Conservation (phyloP, 2,888 invertebrate species). For the Morpho helenor region DNA sequence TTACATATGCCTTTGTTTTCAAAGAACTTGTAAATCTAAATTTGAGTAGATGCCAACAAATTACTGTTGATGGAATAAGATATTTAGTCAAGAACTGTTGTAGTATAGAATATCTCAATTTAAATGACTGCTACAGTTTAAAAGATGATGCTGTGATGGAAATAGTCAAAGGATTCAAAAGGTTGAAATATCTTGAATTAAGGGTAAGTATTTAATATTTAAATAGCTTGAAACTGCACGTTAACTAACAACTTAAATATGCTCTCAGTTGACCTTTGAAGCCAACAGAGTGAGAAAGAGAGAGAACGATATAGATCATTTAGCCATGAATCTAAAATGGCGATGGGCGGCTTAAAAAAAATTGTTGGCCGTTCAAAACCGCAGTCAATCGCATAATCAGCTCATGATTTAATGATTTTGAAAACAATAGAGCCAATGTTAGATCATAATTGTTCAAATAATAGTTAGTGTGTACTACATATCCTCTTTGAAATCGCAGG, state of each 20-base stretch:
- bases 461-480: too few relatives aligned
- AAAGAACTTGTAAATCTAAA: constrained; percentile 81
- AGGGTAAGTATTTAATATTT: constrained; percentile 58
- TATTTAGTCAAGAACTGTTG: constrained; percentile 82
- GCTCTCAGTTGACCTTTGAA: too few relatives aligned
- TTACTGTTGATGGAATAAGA: constrained; percentile 82
- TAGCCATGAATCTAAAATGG: too few relatives aligned
- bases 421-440: too few relatives aligned
- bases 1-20: constrained; percentile 84
- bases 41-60: constrained; percentile 84
- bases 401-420: too few relatives aligned
- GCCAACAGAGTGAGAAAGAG: too few relatives aligned
- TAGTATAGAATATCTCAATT: constrained; percentile 83
- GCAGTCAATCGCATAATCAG: too few relatives aligned
- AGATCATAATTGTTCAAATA: too few relatives aligned
- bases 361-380: too few relatives aligned
- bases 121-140: constrained; percentile 83
- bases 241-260: background rate
- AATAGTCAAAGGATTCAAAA: constrained; percentile 55
- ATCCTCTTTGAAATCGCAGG: too few relatives aligned
- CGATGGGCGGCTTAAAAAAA: too few relatives aligned
- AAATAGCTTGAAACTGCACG: constrained; percentile 6
- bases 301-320: too few relatives aligned
- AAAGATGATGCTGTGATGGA: constrained; percentile 79
- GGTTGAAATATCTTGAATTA: constrained; percentile 79